phyloP scores from a whole-genome alignment of 2,888 invertebrate species.

The Drosophila fulvimacula region DNA sequence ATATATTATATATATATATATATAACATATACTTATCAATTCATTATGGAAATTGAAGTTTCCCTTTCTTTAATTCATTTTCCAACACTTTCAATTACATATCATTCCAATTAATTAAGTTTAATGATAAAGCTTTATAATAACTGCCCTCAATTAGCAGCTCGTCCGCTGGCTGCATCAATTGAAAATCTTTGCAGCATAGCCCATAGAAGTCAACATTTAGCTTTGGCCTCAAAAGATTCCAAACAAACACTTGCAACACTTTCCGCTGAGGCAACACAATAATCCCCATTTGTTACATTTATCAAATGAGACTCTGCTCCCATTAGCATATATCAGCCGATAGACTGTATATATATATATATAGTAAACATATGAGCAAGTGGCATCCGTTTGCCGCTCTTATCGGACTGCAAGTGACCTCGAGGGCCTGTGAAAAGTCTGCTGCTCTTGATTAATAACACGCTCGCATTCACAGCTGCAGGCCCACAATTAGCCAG shows the following conservation, averaged over 20 bases:
- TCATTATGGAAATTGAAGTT: background rate
- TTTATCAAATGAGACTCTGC: conserved; percentile 61
- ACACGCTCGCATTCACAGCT: conserved; percentile 41
- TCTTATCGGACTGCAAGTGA: conserved; percentile 59
- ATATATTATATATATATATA: no score
- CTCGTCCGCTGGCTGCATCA: conserved; percentile 30
- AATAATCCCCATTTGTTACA: conserved; percentile 55
- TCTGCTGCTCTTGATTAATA: conserved; percentile 36
- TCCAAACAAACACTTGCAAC: conserved; percentile 54
- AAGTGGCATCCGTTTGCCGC: conserved; percentile 53
- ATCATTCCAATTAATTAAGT: background rate
- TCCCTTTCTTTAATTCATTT: background rate
- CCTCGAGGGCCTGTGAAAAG: conserved; percentile 53
- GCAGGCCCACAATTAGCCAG: conserved; percentile 42
- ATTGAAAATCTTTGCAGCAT: conserved; percentile 26
- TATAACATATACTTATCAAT: background rate
- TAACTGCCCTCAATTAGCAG: conserved; percentile 24
- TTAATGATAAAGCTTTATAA: background rate
- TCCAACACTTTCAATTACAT: background rate
- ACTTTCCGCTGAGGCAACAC: conserved; percentile 46
- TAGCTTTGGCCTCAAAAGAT: conserved; percentile 70
- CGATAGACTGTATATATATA: conserved; percentile 18
- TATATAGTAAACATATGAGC: conserved; percentile 24
- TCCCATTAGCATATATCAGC: conserved; percentile 44
- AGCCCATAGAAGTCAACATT: conserved; percentile 45